Base-by-base conservation (phyloP, 2,113 vertebrate species). In the Carollia perspicillata region DNA sequence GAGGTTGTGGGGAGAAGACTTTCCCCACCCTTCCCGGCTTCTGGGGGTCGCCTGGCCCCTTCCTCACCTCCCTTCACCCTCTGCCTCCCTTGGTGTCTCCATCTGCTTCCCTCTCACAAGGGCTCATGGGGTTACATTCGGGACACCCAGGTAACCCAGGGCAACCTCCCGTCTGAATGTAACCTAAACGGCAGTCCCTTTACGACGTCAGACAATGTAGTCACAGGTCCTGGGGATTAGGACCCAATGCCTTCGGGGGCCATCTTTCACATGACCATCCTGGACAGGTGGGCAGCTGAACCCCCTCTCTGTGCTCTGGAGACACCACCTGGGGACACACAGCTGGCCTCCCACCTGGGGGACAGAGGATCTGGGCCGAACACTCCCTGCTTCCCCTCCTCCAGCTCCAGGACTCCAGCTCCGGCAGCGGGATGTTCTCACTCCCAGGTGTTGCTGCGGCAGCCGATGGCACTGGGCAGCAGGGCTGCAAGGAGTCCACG, bases 41-140 rank as follows among this genome's bases (percentile, higher is more conserved):
- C 7, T 35, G 12, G 49, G 55, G 5, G 35, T 13, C 0, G 0
- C 35, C 66, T 30, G 55, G 37, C 37, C 47, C 47, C 1, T 13
- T 33, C 28, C 81, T 40, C 16, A 1, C 11, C 6, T 40, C 12
- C 30, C 42, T 51, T 40, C 40, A 4, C 5, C 5, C 10, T 47
- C 40, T 40, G 4, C 6, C 37, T 20, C 30, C 0, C 0, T 18
- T 8, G n/a, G 2, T 2, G 13, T 22, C 51, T 37, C 30, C 23
- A 3, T 63, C 28, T 6, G 13, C 68, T 22, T 13, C 17, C 26
- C 49, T 80, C n/a, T 65, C 18, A n/a, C 5, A 33, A 81, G 77
- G 55, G 44, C 13, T 6, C 51, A 20, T 53, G 89, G 17, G 49
- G 69, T 69, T 58, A 42, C 17, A 1, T 28, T 10, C 17, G 40